phyloP scores from a whole-genome alignment of 2,113 vertebrate species.

The Dendropsophus ebraccatus region DNA sequence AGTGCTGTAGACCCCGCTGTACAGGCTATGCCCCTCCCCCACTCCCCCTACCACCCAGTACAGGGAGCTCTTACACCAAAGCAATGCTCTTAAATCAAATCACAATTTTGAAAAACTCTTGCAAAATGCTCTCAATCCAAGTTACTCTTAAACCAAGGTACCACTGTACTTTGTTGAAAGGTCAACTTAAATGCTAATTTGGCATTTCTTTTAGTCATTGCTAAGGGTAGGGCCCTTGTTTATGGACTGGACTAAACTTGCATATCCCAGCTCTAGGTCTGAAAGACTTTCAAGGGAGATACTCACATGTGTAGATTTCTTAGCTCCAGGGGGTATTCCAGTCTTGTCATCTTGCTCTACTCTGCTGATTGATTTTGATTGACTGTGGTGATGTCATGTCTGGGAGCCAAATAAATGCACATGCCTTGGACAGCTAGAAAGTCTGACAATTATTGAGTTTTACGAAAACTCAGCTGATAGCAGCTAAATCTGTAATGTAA shows the following conservation, averaged over 20 bases:
- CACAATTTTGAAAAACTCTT: no score
- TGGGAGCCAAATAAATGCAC: constrained; percentile 27
- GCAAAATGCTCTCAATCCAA: no score
- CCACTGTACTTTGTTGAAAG: no score
- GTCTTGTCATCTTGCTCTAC: constrained; percentile 17
- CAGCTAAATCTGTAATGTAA: not conserved
- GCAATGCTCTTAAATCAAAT: no score
- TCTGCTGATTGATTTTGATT: constrained; percentile 34
- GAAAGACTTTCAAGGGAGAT: not conserved
- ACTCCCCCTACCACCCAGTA: no score
- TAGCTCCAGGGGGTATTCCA: constrained; percentile 1
- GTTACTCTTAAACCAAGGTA: no score
- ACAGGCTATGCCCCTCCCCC: no score
- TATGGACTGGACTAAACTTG: not conserved
- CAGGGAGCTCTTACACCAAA: no score
- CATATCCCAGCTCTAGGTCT: not conserved
- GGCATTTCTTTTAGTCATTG: not conserved
- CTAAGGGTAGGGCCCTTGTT: not conserved
- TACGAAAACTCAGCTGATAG: not conserved
- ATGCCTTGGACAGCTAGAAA: not conserved
- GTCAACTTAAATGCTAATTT: no score
- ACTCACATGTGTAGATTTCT: not conserved
- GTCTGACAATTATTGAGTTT: not conserved
- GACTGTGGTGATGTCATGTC: constrained; percentile 41
- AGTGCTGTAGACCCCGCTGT: no score